phyloP scores from a whole-genome alignment of 2,888 invertebrate genomes.

The Drosophila kuntzei region DNA sequence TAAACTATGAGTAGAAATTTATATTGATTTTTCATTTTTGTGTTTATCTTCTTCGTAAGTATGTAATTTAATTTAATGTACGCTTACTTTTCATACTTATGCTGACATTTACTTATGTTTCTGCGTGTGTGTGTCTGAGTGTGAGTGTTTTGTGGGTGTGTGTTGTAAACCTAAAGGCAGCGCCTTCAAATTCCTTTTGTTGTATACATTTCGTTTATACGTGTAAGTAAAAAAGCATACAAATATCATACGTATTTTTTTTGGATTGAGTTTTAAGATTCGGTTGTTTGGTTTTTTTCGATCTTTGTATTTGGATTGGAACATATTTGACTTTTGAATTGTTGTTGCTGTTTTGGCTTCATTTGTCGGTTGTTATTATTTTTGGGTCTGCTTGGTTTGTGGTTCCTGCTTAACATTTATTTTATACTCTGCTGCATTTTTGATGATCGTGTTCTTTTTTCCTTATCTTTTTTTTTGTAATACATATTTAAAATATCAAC shows the following conservation, averaged over 20 bases:
- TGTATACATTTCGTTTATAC: conserved; percentile 41
- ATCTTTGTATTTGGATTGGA: conserved; percentile 44
- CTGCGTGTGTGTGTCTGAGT: conserved; percentile 25
- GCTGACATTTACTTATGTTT: conserved; percentile 57
- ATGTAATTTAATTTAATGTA: conserved; percentile 53
- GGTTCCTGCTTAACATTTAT: conserved; percentile 69
- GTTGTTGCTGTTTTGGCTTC: conserved; percentile 26
- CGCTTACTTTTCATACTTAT: conserved; percentile 63
- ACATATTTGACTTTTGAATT: conserved; percentile 43
- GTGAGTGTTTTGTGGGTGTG: conserved; percentile 33
- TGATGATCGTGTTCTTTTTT: conserved; percentile 44
- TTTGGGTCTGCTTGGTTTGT: conserved; percentile 57
- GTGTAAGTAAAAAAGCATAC: conserved; percentile 75
- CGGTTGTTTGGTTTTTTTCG: conserved; percentile 20
- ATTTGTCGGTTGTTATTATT: conserved; percentile 39
- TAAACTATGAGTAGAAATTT: conserved; percentile 77
- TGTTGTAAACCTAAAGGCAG: conserved; percentile 70
- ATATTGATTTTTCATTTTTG: conserved; percentile 54
- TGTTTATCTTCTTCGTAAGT: conserved; percentile 17
- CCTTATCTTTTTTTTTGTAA: conserved; percentile 58
- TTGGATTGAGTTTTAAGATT: conserved; percentile 32
- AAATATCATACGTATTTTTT: conserved; percentile 65
- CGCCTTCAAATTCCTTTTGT: conserved; percentile 28
- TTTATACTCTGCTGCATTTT: conserved; percentile 57
- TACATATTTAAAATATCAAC: conserved; percentile 81